Base-by-base conservation (phyloP, 2,797 vertebrate genomes). In the Chloroceryle amazona region DNA sequence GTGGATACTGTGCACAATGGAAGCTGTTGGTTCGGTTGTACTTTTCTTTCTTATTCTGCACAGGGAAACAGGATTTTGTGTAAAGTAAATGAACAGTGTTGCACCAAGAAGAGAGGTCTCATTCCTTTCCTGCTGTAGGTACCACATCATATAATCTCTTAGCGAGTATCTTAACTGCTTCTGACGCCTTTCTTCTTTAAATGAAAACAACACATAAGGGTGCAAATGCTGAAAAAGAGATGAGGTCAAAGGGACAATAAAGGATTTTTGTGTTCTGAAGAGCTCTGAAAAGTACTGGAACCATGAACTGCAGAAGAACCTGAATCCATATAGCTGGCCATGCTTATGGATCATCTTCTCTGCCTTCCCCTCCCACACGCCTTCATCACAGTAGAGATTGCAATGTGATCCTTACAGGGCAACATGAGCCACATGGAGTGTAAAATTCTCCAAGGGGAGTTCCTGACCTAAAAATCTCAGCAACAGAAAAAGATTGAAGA, bases 11-110 rank as follows among this genome's bases (percentile, higher is more conserved):
- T 79, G 72, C 49, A 68, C 87, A 81, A 46, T 92, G 31, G 63
- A 87, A 92, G 66, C 73, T 65, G 9, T 31, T 93, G 31, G 13
- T 92, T 91, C 62, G 60, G 23, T 93, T 92, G 61, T 78, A 73
- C 23, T 93, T 95, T 91, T 93, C 73, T 86, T 93, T 86, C 63
- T 80, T 87, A 46, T 33, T 92, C 47, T 92, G 52, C 74, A 57
- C 7, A 3, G 54, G 51, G 57, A 93, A 95, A 83, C 9, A 58
- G 55, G 60, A 74, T 80, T 94, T 93, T 92, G 10, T 85, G 16
- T 57, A 37, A 84, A 89, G 39, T 73, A 91, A 95, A 92, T 72
- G 86, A 92, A 85, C 55, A 89, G 37, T 11, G 58, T 54, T 52
- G 37, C n/a, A 91, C 49, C 39, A 65, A 76, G 60, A 76, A 54